Evolutionary conservation across 2,113 vertebrate genomes (phyloP).

Genomic region (Platysteira castanea): DNA sequence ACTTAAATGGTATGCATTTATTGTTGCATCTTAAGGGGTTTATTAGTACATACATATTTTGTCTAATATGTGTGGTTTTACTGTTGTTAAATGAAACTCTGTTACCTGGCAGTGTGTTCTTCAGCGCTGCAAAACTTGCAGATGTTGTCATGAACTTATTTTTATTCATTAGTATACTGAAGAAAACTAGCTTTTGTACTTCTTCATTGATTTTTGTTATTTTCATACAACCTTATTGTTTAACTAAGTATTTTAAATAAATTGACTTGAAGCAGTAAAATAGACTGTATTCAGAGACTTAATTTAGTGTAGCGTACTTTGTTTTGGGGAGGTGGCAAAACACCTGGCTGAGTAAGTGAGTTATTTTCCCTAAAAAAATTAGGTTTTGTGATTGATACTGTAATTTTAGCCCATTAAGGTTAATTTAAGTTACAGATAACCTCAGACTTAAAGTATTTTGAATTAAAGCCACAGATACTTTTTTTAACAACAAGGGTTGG

Average conservation of each 20-base stretch:
- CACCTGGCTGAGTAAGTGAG: neutral
- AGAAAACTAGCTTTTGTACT: neutral
- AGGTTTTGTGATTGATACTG: neutral
- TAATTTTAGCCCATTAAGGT: neutral
- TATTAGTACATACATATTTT: neutral
- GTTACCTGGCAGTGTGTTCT: accelerated
- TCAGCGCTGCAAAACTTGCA: neutral
- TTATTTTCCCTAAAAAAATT: neutral
- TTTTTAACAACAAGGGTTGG: neutral
- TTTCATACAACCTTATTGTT: neutral
- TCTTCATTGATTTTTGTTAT: neutral
- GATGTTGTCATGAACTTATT: neutral
- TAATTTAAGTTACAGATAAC: neutral
- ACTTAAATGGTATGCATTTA: neutral
- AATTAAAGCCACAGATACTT: neutral
- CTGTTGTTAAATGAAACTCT: neutral
- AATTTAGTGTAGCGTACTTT: neutral
- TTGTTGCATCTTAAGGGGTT: neutral
- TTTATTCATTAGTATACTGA: neutral
- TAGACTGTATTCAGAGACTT: neutral
- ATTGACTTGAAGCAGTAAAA: neutral
- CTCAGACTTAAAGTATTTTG: neutral
- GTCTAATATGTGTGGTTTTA: accelerated
- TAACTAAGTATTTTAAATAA: neutral
- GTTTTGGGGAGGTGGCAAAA: neutral